phyloP scores from a whole-genome alignment of 2,113 vertebrate genomes.

The Gallinago jamesoni region DNA sequence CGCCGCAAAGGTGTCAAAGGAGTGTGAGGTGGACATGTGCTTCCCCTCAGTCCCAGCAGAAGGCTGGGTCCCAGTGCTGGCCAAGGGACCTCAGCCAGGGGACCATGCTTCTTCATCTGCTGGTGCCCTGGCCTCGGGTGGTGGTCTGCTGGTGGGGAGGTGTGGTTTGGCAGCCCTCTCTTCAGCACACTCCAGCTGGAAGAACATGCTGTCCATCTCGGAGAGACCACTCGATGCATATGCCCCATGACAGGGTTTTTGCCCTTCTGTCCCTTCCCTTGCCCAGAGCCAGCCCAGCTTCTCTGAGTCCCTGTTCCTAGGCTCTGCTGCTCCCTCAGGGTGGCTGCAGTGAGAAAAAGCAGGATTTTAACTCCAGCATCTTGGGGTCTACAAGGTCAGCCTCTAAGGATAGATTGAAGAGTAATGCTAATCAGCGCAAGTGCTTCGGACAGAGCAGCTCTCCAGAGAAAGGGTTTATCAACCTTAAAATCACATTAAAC shows the following conservation, averaged over 20 bases:
- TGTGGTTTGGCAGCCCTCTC: neutral
- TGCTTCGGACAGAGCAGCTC: neutral
- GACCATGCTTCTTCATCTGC: neutral
- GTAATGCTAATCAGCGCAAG: neutral
- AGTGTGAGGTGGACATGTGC: fast-evolving
- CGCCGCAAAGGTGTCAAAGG: neutral
- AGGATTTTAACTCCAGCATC: neutral
- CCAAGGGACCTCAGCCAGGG: fast-evolving
- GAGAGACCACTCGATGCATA: neutral
- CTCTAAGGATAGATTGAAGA: neutral
- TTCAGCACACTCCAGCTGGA: neutral
- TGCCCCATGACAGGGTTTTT: fast-evolving
- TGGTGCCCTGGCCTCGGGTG: neutral
- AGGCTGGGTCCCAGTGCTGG: neutral
- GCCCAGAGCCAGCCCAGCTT: neutral
- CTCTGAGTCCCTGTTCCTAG: fast-evolving
- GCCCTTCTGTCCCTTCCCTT: neutral
- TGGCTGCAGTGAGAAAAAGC: fast-evolving
- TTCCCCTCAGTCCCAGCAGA: fast-evolving
- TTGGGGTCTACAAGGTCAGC: neutral
- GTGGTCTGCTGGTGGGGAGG: neutral
- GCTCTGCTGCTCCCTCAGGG: neutral
- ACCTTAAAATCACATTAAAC: neutral
- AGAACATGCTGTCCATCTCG: neutral
- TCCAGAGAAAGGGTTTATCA: neutral